phyloP scores from a whole-genome alignment of 2,797 vertebrate species.

The Enteromius mattozi region DNA sequence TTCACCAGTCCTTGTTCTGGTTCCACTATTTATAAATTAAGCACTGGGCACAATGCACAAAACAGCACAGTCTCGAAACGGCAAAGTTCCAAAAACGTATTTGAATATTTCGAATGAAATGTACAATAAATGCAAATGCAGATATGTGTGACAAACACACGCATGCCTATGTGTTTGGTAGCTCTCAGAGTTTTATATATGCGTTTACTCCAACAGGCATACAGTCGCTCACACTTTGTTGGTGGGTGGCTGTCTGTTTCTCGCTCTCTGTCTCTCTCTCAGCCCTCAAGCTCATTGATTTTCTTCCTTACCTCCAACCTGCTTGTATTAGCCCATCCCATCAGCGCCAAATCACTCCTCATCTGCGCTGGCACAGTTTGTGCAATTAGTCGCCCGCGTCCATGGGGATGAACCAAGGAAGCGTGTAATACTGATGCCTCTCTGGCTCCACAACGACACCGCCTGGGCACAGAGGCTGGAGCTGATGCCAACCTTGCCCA shows the following conservation, averaged over 20 bases:
- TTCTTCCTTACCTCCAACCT: conserved; percentile 42
- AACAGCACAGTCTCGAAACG: not conserved
- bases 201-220: conserved; percentile 61
- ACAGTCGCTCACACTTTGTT: conserved; percentile 23
- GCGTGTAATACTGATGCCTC: conserved; percentile 61
- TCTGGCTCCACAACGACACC: conserved; percentile 50
- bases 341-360: conserved; percentile 75
- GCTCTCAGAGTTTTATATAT: conserved; percentile 32
- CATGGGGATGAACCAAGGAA: conserved; percentile 53
- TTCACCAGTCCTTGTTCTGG: not conserved
- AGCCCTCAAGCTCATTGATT: conserved; percentile 41
- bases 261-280: conserved; percentile 26
- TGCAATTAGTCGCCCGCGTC: conserved; percentile 74
- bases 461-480: conserved; percentile 58
- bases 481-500: conserved; percentile 75
- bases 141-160: conserved; percentile 6
- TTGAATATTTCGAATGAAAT: too few species aligned
- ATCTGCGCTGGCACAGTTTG: conserved; percentile 75
- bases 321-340: conserved; percentile 71
- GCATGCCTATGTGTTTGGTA: conserved; percentile 25
- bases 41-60: not conserved
- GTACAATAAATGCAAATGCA: not conserved
- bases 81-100: not conserved
- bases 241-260: conserved; percentile 42
- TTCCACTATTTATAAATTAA: not conserved